Evolutionary conservation across 2,797 vertebrate species (phyloP), one percentile per base, ranked within the genome.

Genomic region (Tenualosa thibaudeaui): DNA sequence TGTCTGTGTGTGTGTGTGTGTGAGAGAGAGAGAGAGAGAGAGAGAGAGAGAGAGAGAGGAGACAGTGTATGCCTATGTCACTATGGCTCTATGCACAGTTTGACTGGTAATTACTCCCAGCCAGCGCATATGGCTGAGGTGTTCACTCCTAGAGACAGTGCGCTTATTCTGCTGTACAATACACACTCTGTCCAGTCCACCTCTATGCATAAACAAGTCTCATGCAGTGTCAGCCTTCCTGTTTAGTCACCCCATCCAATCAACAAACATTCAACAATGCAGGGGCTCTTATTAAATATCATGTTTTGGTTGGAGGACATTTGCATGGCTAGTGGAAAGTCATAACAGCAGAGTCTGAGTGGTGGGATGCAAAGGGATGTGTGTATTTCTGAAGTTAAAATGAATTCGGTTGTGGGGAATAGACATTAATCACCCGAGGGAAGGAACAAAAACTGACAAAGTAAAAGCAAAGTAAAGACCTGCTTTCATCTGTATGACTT

Each of bases 221-320:
- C 12, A 24, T 78, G 71, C 71, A 46, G 71, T 40, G 26, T 84
- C 60, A 68, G 58, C 65, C 46, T 56, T 13, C 40, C 82, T 85
- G 40, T 85, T 65, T 84, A 78, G 40, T 46, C 62, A 51, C 82
- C 65, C 54, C 81, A 56, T 87, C 53, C 83, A 82, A 87, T 62
- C 3, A 0, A 50, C 51, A 86, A 82, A n/a, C 51, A 85, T 4
- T 26, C 68, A 46, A 78, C 71, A 78, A 78, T 78, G 37, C 71
- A 78, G 71, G 17, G 71, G 71, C 71, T 82, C 54, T 82, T 82
- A 82, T 82, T 53, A 58, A 82, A 49, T 58, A 49, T 82, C 49
- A 53, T 31, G 71, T 46, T 46, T 19, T 78, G 71, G 71, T 78
- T 78, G 40, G 71, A 43, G 71, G 37, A 6, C 17, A 9, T 46